Percentiles rank a stretch among this genome's conserved stretches.
Evolutionary conservation across 2,888 invertebrate genomes (phyloP).

Genomic region (Hyposoter didymator): DNA sequence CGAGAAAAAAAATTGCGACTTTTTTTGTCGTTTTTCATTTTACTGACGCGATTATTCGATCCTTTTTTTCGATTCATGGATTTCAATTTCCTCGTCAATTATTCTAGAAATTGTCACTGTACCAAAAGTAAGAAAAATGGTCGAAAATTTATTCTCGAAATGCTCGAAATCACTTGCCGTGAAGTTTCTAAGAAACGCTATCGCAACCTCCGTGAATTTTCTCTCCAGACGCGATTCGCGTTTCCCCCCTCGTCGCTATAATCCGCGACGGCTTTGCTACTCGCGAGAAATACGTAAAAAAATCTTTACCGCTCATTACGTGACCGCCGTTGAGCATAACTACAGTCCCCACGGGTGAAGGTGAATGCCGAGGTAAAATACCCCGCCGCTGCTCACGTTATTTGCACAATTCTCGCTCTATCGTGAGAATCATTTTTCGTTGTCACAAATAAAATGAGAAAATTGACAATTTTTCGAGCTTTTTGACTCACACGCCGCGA

Average conservation of each 20-base stretch:
- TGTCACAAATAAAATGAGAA: not conserved
- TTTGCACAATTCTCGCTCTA: slow-evolving; percentile 56
- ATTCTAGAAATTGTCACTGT: not conserved
- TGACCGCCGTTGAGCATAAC: slow-evolving; percentile 50
- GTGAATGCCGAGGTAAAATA: slow-evolving; percentile 65
- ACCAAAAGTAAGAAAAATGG: not conserved
- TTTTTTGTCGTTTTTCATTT: not conserved
- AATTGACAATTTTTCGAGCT: not conserved
- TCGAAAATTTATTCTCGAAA: slow-evolving; percentile 1
- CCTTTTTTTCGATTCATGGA: not conserved
- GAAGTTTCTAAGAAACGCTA: not conserved
- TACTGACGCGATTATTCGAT: not conserved
- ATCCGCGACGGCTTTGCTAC: slow-evolving; percentile 33
- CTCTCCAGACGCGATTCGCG: slow-evolving; percentile 5
- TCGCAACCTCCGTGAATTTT: slow-evolving; percentile 9
- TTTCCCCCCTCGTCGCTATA: slow-evolving; percentile 47
- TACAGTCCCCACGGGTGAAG: slow-evolving; percentile 60
- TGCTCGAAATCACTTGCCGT: not conserved
- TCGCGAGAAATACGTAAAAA: slow-evolving; percentile 49
- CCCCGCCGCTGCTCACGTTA: slow-evolving; percentile 14
- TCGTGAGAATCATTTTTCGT: slow-evolving; percentile 35
- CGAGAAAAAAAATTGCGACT: not conserved
- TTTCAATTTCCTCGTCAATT: not conserved
- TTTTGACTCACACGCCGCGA: not conserved
- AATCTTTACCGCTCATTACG: slow-evolving; percentile 64